A percentile compares a stretch with the other conserved stretches of the same genome.
phyloP scores from a whole-genome alignment of 2,888 invertebrate genomes.

The Eilema caniola region DNA sequence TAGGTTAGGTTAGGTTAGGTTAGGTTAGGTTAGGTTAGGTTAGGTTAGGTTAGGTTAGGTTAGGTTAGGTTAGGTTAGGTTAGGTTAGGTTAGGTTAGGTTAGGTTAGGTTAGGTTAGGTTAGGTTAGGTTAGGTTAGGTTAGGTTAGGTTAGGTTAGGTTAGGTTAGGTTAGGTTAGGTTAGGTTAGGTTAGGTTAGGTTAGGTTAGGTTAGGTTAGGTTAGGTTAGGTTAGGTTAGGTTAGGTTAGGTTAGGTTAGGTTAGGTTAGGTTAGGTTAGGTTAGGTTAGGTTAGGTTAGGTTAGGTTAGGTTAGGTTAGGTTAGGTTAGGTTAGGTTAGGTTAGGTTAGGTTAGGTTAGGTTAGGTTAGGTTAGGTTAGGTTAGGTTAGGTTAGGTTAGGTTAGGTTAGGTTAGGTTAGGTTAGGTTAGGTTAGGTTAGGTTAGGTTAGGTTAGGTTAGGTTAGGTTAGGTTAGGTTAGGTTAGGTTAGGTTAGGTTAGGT shows the following conservation, averaged over 20 bases:
- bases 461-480: constrained; percentile 21
- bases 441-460: constrained; percentile 21
- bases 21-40: constrained; percentile 17
- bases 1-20: constrained; percentile 15
- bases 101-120: constrained; percentile 11
- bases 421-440: constrained; percentile 21
- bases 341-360: constrained; percentile 16
- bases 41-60: constrained; percentile 18
- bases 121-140: constrained; percentile 8
- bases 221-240: constrained; percentile 16
- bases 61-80: constrained; percentile 5
- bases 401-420: constrained; percentile 20
- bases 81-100: constrained; percentile 8
- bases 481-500: constrained; percentile 21
- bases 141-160: neutral
- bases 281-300: constrained; percentile 16
- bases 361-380: constrained; percentile 16
- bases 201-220: constrained; percentile 15
- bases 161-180: constrained; percentile 13
- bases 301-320: constrained; percentile 16
- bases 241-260: constrained; percentile 16
- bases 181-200: constrained; percentile 4
- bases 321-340: constrained; percentile 16
- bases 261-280: constrained; percentile 16
- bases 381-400: constrained; percentile 13